Evolutionary conservation across 2,888 invertebrate species (phyloP).

Genomic region (Sphaeridia pumilis): DNA sequence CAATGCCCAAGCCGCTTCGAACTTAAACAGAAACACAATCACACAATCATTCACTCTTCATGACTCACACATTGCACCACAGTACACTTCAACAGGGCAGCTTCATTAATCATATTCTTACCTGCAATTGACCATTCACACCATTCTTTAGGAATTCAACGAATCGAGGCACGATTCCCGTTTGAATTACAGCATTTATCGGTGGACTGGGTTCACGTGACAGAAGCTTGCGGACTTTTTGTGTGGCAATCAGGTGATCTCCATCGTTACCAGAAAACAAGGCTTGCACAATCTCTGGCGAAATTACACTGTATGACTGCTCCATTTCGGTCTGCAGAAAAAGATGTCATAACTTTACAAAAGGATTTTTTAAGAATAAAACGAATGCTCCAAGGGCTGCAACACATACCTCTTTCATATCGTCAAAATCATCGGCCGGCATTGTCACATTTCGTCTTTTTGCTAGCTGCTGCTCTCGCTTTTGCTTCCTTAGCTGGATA

Average conservation of each 20-base stretch:
- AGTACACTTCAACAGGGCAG: no score
- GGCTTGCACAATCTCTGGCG: slow-evolving; percentile 52
- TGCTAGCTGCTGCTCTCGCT: slow-evolving; percentile 82
- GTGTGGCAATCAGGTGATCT: slow-evolving; percentile 51
- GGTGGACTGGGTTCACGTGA: slow-evolving; percentile 84
- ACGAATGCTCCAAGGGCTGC: no score
- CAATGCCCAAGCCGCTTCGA: slow-evolving; percentile 94
- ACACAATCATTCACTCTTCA: no score
- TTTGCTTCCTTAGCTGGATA: slow-evolving; percentile 81
- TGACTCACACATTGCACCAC: no score
- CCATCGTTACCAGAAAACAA: no score
- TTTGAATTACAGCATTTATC: slow-evolving; percentile 68
- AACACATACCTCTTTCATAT: no score
- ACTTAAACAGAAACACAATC: no score
- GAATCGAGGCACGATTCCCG: slow-evolving; percentile 72
- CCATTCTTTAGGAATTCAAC: slow-evolving; percentile 54
- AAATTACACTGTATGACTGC: slow-evolving; percentile 44
- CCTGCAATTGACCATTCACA: slow-evolving; percentile 55
- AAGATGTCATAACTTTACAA: no score
- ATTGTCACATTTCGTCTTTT: slow-evolving; percentile 76
- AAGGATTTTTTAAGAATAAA: no score
- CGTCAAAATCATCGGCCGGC: no score
- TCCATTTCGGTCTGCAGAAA: slow-evolving; percentile 49
- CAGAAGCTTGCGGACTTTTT: slow-evolving; percentile 73
- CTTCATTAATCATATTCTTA: no score